Evolutionary conservation across 2,888 invertebrate genomes (phyloP), one percentile per base, ranked within the genome.

Genomic region (Euzophera pinguis): DNA sequence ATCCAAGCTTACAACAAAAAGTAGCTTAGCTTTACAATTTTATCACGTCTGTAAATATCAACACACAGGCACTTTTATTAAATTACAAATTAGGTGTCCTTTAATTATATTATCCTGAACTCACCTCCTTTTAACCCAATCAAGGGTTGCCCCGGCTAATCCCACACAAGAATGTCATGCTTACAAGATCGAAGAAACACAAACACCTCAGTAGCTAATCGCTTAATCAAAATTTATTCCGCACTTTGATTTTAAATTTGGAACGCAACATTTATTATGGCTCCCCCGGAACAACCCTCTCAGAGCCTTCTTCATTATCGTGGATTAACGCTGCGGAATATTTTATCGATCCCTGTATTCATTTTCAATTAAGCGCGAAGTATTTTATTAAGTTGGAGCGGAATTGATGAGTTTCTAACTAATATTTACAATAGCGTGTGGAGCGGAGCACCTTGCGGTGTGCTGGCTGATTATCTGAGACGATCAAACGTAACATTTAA

Each of bases 221-320:
- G 89, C 86, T 88, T 89, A 89, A 89, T 89, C 89, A 87, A 90
- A 90, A 90, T 89, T 89, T 89, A 90, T 89, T 88, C 90, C 88
- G 85, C 89, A 87, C 88, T 90, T 89, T 89, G 87, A 89, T 90
- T 89, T 89, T 89, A 90, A 90, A 90, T 89, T 89, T 89, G 84
- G 79, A 58, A 86, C 87, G 88, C 87, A 89, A 90, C 89, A 89
- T 90, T 89, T 89, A 88, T 90, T 90, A 89, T 77, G 81, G 81
- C 78, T 74, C 81, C 85, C 85, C 84, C 81, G 79, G 68, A 75
- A 75, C 77, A 84, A 87, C 84, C 87, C 89, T 86, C 84, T 82
- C 78, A 71, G 5, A 32, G 10, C 32, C 73, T 45, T 81, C 81
- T 89, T 90, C 89, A 90, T 90, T 88, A 90, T 88, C 89, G 85